phyloP scores from a whole-genome alignment of 2,797 vertebrate species.

The Phataginus tricuspis region DNA sequence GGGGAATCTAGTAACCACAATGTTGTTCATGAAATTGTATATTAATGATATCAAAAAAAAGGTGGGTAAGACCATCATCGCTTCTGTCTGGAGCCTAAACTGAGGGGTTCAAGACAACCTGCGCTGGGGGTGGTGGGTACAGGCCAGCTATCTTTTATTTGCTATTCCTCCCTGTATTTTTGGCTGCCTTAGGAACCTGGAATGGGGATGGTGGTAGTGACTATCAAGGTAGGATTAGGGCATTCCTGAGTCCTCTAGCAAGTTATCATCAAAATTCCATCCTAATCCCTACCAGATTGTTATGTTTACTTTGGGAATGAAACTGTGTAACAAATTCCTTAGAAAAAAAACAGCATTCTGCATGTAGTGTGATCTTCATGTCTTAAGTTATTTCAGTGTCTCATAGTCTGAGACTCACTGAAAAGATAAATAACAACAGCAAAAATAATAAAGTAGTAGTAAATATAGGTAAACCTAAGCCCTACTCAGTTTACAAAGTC shows the following conservation, averaged over 20 bases:
- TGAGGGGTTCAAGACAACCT: background rate
- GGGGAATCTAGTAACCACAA: too few species aligned
- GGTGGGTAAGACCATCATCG: too few species aligned
- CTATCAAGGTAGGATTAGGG: background rate
- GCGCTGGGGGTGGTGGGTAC: rapidly evolving
- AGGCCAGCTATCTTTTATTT: background rate
- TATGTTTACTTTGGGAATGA: conserved; percentile 5
- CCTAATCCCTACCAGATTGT: conserved; percentile 18
- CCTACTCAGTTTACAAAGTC: background rate
- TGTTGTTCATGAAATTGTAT: too few species aligned
- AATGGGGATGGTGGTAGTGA: background rate
- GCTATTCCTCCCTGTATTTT: background rate
- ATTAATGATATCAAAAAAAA: too few species aligned
- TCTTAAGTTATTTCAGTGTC: conserved; percentile 19
- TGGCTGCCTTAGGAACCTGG: background rate
- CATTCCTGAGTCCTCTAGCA: background rate
- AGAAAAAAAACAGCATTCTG: background rate
- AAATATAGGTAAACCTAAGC: background rate
- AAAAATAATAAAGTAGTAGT: background rate
- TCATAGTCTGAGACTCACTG: background rate
- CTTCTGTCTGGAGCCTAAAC: background rate
- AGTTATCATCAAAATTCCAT: conserved; percentile 59
- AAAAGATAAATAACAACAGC: background rate
- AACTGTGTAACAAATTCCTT: conserved; percentile 40
- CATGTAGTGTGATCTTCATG: background rate